Conservation (phyloP, 2,113 vertebrate species). For the Zosterops borbonicus region DNA sequence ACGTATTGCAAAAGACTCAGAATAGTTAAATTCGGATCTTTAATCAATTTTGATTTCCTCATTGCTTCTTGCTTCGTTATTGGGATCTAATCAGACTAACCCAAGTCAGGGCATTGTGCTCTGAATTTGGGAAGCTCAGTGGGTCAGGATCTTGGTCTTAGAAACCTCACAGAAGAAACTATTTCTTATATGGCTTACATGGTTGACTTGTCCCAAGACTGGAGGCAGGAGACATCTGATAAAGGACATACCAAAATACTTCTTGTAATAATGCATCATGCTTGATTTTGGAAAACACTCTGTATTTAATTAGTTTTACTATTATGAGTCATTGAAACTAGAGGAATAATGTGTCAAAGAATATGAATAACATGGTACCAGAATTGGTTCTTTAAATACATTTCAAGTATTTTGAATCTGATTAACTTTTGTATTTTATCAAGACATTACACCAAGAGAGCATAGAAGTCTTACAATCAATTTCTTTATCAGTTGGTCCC, state of each 20-base stretch:
- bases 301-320: neutral
- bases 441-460: constrained; percentile 26
- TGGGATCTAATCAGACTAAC: neutral
- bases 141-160: neutral
- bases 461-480: constrained; percentile 86
- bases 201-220: neutral
- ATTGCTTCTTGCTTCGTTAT: neutral
- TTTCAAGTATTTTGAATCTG: neutral
- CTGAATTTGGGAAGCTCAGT: neutral
- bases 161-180: neutral
- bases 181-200: neutral
- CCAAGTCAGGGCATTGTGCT: neutral
- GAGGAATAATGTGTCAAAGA: neutral
- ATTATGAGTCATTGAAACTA: neutral
- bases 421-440: neutral
- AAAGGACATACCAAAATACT: neutral
- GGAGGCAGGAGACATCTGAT: neutral
- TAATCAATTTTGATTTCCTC: neutral
- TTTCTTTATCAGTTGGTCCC: constrained; percentile 96
- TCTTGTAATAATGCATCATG: neutral
- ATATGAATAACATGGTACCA: neutral
- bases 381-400: neutral
- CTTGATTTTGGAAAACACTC: neutral
- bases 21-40: neutral
- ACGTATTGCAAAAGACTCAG: neutral